These are phyloP conservation scores for Podarcis raffonei DNA, from an alignment of 2,113 vertebrate species.

Conservation along the genomic window DNA sequence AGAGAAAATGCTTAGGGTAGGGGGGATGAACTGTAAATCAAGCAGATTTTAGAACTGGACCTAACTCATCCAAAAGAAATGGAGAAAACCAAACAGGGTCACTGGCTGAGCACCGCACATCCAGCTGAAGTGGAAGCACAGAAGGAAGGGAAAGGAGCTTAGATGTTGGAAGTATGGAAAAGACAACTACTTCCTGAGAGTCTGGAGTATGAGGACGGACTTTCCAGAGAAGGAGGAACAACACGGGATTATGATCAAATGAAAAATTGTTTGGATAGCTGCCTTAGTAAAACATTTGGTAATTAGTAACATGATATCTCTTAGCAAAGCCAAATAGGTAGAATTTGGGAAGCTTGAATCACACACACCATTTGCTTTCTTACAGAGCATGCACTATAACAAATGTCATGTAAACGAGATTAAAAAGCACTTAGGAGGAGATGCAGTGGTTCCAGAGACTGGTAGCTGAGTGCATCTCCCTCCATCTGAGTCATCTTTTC, in stretches of 20 bases:
- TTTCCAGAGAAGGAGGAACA: neutral
- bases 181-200: neutral
- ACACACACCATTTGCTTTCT: neutral
- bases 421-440: conserved; percentile 18
- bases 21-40: neutral
- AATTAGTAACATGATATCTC: neutral
- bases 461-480: neutral
- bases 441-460: neutral
- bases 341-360: neutral
- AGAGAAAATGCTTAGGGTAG: neutral
- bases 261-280: neutral
- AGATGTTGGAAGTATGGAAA: neutral
- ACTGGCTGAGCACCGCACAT: neutral
- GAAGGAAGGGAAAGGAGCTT: neutral
- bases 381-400: neutral
- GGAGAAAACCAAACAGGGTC: neutral
- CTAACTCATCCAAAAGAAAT: neutral
- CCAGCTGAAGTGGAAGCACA: neutral
- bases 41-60: neutral
- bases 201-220: neutral
- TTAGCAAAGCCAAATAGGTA: neutral
- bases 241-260: neutral
- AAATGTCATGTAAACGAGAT: conserved; percentile 20
- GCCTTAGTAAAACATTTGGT: neutral
- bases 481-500: neutral